A percentile compares a stretch with the other conserved stretches of the same genome.
phyloP scores from a whole-genome alignment of 2,888 invertebrate species.

The Lymantria monacha region DNA sequence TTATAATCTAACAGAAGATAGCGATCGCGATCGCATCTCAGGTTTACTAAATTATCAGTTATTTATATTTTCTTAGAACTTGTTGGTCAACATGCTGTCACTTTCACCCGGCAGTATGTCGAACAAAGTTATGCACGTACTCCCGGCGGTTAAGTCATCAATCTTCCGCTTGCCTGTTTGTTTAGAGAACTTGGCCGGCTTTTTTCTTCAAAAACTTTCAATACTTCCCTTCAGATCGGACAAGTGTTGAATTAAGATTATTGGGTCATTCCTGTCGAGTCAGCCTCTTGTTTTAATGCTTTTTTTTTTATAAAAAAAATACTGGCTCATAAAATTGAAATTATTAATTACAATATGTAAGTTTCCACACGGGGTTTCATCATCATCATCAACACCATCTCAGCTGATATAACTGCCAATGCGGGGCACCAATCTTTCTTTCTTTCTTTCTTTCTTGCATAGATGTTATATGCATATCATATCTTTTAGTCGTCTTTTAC shows the following conservation, averaged over 20 bases:
- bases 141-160: conserved; percentile 57
- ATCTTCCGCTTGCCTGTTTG: conserved; percentile 56
- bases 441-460: too few relatives aligned
- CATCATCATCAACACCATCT: too few relatives aligned
- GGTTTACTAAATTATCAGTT: too few relatives aligned
- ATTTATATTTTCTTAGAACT: not conserved
- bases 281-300: not conserved
- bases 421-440: too few relatives aligned
- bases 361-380: too few relatives aligned
- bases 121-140: conserved; percentile 40
- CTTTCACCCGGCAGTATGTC: conserved; percentile 22
- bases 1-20: too few relatives aligned
- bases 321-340: too few relatives aligned
- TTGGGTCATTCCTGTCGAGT: conserved; percentile 24
- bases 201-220: conserved; percentile 41
- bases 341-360: too few relatives aligned
- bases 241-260: conserved; percentile 55
- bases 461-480: too few relatives aligned
- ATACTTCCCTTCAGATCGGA: conserved; percentile 40
- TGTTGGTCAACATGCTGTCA: conserved; percentile 11
- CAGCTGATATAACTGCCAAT: too few relatives aligned
- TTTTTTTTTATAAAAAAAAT: not conserved
- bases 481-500: too few relatives aligned
- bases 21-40: too few relatives aligned
- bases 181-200: conserved; percentile 50